These are phyloP conservation scores for Cephalopterus ornatus DNA, from an alignment of 2,113 vertebrate species.

Conservation along the genomic window DNA sequence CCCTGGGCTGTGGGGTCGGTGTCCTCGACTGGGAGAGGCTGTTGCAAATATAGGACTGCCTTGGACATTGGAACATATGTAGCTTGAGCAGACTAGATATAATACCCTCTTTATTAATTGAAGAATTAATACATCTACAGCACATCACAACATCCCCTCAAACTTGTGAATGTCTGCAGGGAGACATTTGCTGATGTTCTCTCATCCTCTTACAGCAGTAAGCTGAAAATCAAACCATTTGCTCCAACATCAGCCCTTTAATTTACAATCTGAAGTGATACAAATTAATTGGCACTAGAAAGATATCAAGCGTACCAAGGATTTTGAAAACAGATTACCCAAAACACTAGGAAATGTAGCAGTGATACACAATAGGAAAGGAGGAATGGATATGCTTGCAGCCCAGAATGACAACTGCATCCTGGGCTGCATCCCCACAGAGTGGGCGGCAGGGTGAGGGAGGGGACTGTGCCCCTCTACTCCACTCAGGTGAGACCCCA, in stretches of 20 bases:
- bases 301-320: accelerated
- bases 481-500: not conserved
- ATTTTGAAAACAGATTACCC: not conserved
- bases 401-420: not conserved
- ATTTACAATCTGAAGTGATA: not conserved
- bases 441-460: not conserved
- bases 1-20: not conserved
- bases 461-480: not conserved
- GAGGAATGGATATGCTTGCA: not conserved
- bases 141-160: not conserved
- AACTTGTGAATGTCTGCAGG: not conserved
- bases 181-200: not conserved
- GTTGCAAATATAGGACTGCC: not conserved
- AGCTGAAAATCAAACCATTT: not conserved
- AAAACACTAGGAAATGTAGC: not conserved
- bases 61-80: not conserved
- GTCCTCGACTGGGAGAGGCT: not conserved
- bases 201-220: not conserved
- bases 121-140: not conserved
- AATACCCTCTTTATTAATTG: not conserved
- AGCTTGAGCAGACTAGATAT: not conserved
- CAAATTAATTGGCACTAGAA: not conserved
- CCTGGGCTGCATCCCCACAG: not conserved
- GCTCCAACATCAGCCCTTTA: not conserved
- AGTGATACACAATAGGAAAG: not conserved